A percentile compares a stretch with the other conserved stretches of the same genome.
phyloP scores from a whole-genome alignment of 2,888 invertebrate genomes.

The Acleris laterana region DNA sequence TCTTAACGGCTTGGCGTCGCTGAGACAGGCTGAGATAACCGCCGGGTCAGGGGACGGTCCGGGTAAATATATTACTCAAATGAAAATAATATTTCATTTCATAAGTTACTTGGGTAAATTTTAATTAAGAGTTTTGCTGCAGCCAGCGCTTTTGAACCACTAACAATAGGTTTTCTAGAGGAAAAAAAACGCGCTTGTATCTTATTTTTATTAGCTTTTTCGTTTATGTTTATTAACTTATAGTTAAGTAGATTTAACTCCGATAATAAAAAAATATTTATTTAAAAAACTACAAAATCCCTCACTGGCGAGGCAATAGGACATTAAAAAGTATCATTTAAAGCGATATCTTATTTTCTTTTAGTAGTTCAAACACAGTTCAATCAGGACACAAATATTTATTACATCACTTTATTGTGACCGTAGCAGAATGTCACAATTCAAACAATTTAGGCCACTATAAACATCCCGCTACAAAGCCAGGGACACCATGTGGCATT shows the following conservation, averaged over 20 bases:
- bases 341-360: too few species aligned
- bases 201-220: too few species aligned
- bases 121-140: neutral
- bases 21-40: slow-evolving; percentile 51
- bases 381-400: slow-evolving; percentile 2
- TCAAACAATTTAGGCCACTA: slow-evolving; percentile 24
- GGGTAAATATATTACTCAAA: slow-evolving; percentile 44
- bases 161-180: too few species aligned
- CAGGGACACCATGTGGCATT: slow-evolving; percentile 72
- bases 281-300: too few species aligned
- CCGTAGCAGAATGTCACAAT: slow-evolving; percentile 21
- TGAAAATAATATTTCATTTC: slow-evolving; percentile 10
- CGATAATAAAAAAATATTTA: too few species aligned
- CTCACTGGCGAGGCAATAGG: too few species aligned
- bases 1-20: slow-evolving; percentile 52
- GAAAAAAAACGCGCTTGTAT: too few species aligned
- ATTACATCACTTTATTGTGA: slow-evolving; percentile 11
- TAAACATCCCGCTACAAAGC: slow-evolving; percentile 60
- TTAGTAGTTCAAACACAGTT: neutral
- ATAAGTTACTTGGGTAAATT: slow-evolving; percentile 5
- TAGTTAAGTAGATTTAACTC: too few species aligned
- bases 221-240: too few species aligned
- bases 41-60: slow-evolving; percentile 48
- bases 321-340: too few species aligned
- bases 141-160: neutral